These are phyloP conservation scores for Montipora sp. DNA, from an alignment of 64 coral and sea anemone species.

Conservation along the genomic window DNA sequence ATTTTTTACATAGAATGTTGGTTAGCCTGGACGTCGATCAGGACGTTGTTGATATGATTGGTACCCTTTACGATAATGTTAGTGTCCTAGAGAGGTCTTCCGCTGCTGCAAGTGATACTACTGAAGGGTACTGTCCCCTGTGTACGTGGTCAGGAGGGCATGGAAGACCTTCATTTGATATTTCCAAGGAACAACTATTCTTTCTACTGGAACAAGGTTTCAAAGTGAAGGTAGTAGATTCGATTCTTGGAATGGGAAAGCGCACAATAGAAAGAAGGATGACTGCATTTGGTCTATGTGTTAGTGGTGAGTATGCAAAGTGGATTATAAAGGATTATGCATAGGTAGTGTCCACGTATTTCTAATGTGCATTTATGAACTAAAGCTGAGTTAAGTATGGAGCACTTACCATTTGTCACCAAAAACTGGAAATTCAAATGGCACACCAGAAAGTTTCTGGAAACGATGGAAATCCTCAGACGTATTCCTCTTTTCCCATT, in stretches of 20 bases:
- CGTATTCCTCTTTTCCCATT: background rate
- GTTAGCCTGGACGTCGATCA: conserved; percentile 48
- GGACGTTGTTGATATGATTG: conserved; percentile 39
- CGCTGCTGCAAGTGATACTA: background rate
- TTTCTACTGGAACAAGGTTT: conserved; percentile 79
- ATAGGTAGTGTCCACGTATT: background rate
- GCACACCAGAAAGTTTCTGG: background rate
- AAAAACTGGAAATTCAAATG: background rate
- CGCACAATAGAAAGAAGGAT: conserved; percentile 49
- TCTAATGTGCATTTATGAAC: background rate
- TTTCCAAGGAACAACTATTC: conserved; percentile 57
- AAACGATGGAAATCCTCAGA: background rate
- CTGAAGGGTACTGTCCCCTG: background rate
- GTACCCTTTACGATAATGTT: background rate
- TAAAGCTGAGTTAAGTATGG: background rate
- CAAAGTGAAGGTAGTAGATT: conserved; percentile 52
- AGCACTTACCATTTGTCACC: background rate
- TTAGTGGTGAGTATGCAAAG: background rate
- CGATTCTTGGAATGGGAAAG: conserved; percentile 42
- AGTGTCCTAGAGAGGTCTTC: background rate
- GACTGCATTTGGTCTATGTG: background rate
- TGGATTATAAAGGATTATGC: background rate
- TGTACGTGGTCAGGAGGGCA: conserved; percentile 1
- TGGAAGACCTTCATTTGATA: conserved; percentile 73
- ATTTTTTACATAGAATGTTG: conserved; percentile 58